phyloP scores from a whole-genome alignment of 2,888 invertebrate genomes.

The Dicranocentrus wangi region DNA sequence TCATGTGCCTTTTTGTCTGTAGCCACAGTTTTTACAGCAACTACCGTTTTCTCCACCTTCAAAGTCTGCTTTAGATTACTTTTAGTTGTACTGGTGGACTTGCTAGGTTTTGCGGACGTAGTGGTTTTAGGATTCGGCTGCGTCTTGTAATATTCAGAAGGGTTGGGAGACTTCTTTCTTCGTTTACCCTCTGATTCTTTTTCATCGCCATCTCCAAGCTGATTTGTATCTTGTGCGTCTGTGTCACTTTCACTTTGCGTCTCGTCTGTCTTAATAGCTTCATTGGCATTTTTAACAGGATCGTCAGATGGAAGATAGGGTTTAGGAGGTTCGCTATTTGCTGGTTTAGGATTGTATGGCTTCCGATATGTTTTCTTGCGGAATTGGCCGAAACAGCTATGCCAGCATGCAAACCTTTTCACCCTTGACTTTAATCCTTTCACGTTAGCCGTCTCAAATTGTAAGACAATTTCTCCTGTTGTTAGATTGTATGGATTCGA shows the following conservation, averaged over 20 bases:
- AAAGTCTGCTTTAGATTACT: too few relatives aligned
- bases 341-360: background rate
- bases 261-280: background rate
- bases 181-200: background rate
- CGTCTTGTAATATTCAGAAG: background rate
- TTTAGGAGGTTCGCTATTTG: too few relatives aligned
- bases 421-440: slow-evolving; percentile 49
- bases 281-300: background rate
- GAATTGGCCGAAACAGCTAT: slow-evolving; percentile 58
- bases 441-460: slow-evolving; percentile 50
- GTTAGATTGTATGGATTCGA: slow-evolving; percentile 26
- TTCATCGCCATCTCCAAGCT: background rate
- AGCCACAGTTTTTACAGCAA: background rate
- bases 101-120: background rate
- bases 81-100: too few relatives aligned
- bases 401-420: slow-evolving; percentile 67
- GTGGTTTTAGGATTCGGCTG: background rate
- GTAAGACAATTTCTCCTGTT: background rate
- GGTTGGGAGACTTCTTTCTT: slow-evolving; percentile 15
- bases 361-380: slow-evolving; percentile 14
- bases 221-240: background rate
- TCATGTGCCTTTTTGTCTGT: background rate
- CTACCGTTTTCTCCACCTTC: background rate
- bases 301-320: too few relatives aligned
- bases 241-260: background rate